A percentile compares a stretch with the other conserved stretches of the same genome.
Conservation (phyloP, 2,888 invertebrate genomes). For the Troides aeacus region DNA sequence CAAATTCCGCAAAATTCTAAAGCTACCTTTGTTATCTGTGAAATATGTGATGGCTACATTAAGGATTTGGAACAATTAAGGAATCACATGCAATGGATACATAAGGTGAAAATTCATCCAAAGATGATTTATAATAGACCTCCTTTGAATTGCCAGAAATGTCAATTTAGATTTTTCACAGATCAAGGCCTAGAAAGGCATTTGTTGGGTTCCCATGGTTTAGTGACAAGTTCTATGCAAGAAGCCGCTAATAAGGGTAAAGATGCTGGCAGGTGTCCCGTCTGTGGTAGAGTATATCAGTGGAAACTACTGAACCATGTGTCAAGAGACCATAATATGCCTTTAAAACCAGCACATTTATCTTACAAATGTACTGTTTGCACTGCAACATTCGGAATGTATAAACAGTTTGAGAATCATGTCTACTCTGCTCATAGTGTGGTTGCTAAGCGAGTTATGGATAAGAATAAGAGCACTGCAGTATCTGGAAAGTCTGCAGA, state of each 20-base stretch:
- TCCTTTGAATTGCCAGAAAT: constrained; percentile 97
- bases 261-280: constrained; percentile 96
- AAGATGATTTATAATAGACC: constrained; percentile 97
- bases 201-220: constrained; percentile 94
- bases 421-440: constrained; percentile 97
- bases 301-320: constrained; percentile 96
- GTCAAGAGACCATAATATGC: constrained; percentile 95
- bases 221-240: constrained; percentile 97
- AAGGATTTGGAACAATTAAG: constrained; percentile 96
- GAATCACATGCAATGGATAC: constrained; percentile 99
- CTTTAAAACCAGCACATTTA: constrained; percentile 94
- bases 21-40: constrained; percentile 95
- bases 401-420: constrained; percentile 96
- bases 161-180: constrained; percentile 97
- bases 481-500: constrained; percentile 53
- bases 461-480: constrained; percentile 81
- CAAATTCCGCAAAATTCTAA: constrained; percentile 77
- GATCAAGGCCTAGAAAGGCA: constrained; percentile 98
- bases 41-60: constrained; percentile 98
- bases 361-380: constrained; percentile 98
- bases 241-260: constrained; percentile 97
- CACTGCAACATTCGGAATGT: constrained; percentile 97
- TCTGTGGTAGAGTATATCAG: constrained; percentile 91
- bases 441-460: constrained; percentile 92
- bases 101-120: constrained; percentile 97